Evolutionary conservation across 2,113 vertebrate genomes (phyloP), one percentile per base, ranked within the genome.

Genomic region (Elephas maximus): DNA sequence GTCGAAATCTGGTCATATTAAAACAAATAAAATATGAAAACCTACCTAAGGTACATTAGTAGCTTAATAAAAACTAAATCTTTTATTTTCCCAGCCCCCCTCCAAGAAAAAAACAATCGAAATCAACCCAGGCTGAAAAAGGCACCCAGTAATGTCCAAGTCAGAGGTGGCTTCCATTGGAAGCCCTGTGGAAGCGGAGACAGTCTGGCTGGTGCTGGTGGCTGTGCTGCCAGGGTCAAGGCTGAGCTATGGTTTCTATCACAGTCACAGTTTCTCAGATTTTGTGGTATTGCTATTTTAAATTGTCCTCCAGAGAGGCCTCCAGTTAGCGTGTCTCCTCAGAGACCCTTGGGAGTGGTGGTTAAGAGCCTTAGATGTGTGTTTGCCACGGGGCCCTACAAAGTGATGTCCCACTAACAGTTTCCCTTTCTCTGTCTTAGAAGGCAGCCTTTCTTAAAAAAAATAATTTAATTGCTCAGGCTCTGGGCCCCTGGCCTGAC

Each of bases 81-180:
- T 7, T 41, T 7, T 26, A 33, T 79, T 69, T 21, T 73, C 79
- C 45, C 33, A 41, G 45, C 48, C 10, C 3, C 15, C 30, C 5
- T n/a, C 51, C 44, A 2, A 5, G 1, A 65, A 51, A 69, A 48
- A 30, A 33, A 24, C 17, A 53, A 76, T 57, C 33, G 80, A 63
- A 51, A n/a, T 48, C 71, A 28, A 26, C 63, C 71, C 48, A 80
- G 57, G 48, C 30, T 71, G 41, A 24, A 26, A 45, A 80, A 57
- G 48, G 10, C 1, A 45, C 23, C 28, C 1, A 0, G 0, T 15
- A n/a, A 86, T 0, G 1, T 24, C 21, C 69, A 51, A 44, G 9
- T 14, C 1, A 0, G 3, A 5, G 51, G 63, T 21, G 21, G n/a
- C 45, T 53, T 79, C 21, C 0, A 17, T 18, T 15, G n/a, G 62